Evolutionary conservation across 2,888 invertebrate genomes (phyloP).

Genomic region (Rhodophaea formosa): DNA sequence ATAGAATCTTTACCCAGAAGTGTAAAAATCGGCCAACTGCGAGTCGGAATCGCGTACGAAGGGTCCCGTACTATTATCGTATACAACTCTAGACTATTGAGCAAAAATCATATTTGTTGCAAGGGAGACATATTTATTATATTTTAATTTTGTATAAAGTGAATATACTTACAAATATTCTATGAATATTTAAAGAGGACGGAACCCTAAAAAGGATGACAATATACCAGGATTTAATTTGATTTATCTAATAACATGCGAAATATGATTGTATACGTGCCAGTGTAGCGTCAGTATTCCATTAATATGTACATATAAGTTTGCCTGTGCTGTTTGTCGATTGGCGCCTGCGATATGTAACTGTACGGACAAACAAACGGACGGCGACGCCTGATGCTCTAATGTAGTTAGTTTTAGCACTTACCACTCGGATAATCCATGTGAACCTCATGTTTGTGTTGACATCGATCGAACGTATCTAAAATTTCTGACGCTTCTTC

Average conservation of each 20-base stretch:
- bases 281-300: conserved; percentile 24
- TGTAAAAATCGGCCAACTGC: too few species aligned
- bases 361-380: conserved; percentile 68
- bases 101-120: too few species aligned
- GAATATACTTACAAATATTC: too few species aligned
- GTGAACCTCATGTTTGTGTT: conserved; percentile 20
- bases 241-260: conserved; percentile 10
- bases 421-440: conserved; percentile 48
- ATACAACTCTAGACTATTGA: too few species aligned
- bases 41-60: too few species aligned
- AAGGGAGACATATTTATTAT: too few species aligned
- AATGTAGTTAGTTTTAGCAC: conserved; percentile 75
- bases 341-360: conserved; percentile 74
- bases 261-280: conserved; percentile 10
- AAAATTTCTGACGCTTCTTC: background rate
- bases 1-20: too few species aligned
- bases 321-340: conserved; percentile 62
- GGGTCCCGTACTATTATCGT: too few species aligned
- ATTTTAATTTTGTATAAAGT: too few species aligned
- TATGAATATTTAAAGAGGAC: too few species aligned
- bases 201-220: background rate
- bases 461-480: background rate
- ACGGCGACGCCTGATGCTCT: conserved; percentile 67
- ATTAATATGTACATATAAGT: conserved; percentile 41
- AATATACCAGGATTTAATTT: background rate